These are phyloP conservation scores for Aphidius colemani DNA, from an alignment of 2,888 invertebrate genomes.

Conservation along the genomic window DNA sequence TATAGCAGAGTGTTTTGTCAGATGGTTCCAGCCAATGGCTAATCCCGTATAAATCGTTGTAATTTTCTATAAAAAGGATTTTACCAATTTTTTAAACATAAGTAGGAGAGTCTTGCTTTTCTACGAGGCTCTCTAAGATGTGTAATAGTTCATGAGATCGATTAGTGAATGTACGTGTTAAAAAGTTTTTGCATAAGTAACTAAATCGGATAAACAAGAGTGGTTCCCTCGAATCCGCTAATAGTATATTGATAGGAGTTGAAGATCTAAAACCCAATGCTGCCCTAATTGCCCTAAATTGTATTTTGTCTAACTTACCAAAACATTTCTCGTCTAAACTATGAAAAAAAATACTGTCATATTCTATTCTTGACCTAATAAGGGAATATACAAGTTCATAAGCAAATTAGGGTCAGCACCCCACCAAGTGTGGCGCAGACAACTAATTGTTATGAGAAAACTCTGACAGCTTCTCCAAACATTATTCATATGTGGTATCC, in stretches of 20 bases:
- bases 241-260: slow-evolving; percentile 27
- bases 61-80: no score
- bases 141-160: no score
- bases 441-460: background rate
- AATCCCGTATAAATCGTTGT: no score
- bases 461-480: no score
- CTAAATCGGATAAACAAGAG: background rate
- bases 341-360: slow-evolving; percentile 10
- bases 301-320: background rate
- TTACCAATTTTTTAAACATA: no score
- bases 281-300: slow-evolving; percentile 25
- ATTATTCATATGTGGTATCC: background rate
- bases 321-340: background rate
- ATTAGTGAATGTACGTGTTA: no score
- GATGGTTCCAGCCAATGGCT: no score
- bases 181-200: no score
- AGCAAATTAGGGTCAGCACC: slow-evolving; percentile 12
- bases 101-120: no score
- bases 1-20: no score
- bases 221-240: slow-evolving; percentile 24
- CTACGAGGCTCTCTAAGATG: no score
- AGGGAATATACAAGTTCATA: slow-evolving; percentile 1
- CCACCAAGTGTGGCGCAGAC: slow-evolving; percentile 22
- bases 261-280: slow-evolving; percentile 26
- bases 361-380: slow-evolving; percentile 16